Evolutionary conservation across 2,113 vertebrate genomes (phyloP).

Genomic region (Uropsilus gracilis): DNA sequence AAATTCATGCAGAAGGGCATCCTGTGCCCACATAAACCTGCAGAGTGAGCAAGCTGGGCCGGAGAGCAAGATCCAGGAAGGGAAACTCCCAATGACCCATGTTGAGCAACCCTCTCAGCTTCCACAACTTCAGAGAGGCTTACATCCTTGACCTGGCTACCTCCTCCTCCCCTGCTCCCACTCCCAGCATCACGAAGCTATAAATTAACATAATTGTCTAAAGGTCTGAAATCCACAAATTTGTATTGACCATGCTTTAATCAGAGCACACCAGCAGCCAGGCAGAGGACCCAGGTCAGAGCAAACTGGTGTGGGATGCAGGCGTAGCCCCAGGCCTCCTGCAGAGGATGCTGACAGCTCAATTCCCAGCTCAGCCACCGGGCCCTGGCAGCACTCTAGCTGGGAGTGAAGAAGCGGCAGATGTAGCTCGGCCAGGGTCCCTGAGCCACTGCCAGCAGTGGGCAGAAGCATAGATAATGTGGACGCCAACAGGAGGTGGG

Average conservation of each 20-base stretch:
- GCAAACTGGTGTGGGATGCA: not conserved
- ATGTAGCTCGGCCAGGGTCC: slow-evolving; percentile 1
- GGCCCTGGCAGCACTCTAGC: slow-evolving; percentile 35
- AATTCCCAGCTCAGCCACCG: slow-evolving; percentile 15
- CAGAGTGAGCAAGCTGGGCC: not conserved
- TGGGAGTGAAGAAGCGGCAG: not conserved
- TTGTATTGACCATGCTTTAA: slow-evolving; percentile 54
- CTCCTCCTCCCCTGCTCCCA: not conserved
- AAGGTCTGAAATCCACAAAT: not conserved
- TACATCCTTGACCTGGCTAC: not conserved
- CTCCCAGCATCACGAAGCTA: not conserved
- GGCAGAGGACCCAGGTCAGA: not conserved
- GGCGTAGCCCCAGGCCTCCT: slow-evolving; percentile 17
- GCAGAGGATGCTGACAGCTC: slow-evolving; percentile 13
- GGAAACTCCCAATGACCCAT: not conserved
- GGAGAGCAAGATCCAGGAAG: not conserved
- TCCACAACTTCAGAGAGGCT: not conserved
- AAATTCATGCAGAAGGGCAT: not conserved
- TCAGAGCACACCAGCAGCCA: not conserved
- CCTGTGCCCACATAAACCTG: not conserved
- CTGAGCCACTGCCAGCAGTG: slow-evolving; percentile 19
- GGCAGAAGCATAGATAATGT: not conserved
- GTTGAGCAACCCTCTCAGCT: not conserved
- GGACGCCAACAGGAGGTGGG: not conserved
- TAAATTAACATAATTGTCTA: not conserved